Conservation (phyloP, 2,888 invertebrate genomes). For the Aporophyla lueneburgensis region DNA sequence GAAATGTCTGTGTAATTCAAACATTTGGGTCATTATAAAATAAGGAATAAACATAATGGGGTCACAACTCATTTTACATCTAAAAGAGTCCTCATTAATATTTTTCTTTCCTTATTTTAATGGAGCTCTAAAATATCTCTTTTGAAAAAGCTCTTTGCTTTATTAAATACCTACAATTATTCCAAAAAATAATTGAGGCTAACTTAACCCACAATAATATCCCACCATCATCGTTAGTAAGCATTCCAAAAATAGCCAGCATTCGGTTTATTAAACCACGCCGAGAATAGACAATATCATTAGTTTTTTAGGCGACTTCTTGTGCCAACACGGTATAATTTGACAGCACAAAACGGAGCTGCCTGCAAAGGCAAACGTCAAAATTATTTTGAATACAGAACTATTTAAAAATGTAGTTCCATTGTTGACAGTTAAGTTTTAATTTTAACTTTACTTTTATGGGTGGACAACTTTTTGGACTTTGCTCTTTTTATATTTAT, state of each 20-base stretch:
- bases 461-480: constrained; percentile 46
- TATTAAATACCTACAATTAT: neutral
- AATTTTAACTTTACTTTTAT: constrained; percentile 5
- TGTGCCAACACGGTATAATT: constrained; percentile 14
- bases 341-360: constrained; percentile 23
- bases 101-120: constrained; percentile 30
- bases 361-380: neutral
- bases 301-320: constrained; percentile 16
- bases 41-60: constrained; percentile 37
- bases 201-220: neutral
- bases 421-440: neutral
- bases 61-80: constrained; percentile 20
- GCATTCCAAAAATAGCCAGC: constrained; percentile 8
- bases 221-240: constrained; percentile 3
- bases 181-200: neutral
- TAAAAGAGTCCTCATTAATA: constrained; percentile 30
- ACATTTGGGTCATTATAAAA: constrained; percentile 41
- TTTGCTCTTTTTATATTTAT: constrained; percentile 35
- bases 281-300: constrained; percentile 31
- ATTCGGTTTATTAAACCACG: neutral
- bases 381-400: constrained; percentile 1
- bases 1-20: constrained; percentile 34
- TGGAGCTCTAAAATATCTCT: neutral
- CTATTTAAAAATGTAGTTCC: neutral
- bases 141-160: constrained; percentile 1